Evolutionary conservation across 2,113 vertebrate genomes (phyloP), one percentile per base, ranked within the genome.

Genomic region (Numenius arquata): DNA sequence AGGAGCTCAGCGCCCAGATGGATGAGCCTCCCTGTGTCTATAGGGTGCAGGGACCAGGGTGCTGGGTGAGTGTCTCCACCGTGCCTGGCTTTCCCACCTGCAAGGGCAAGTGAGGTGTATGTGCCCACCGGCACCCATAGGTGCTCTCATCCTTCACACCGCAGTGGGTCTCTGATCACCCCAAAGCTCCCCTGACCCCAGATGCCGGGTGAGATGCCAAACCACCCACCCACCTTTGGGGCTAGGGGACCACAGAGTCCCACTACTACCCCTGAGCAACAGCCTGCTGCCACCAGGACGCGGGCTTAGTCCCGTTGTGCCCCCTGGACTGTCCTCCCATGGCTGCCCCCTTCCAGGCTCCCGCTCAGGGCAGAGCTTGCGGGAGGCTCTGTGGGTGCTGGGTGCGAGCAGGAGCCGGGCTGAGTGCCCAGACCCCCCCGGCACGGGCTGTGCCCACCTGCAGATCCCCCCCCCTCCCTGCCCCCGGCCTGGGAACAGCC

Each of bases 31-130:
- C 22, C 34, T 2, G 8, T 5, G 1, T 34, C 52, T 85, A 5
- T 1, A 5, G 50, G 55, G 16, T 6, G 48, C 78, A 77, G 47
- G n/a, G 48, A 36, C 6, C 38, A 18, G 36, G 30, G 14, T 8
- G 7, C 32, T n/a, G 74, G 47, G 7, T 4, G n/a, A 29, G 12
- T 4, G 34, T 5, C 8, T 45, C 9, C 8, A 1, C 41, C 9
- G 12, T 15, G n/a, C 43, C 38, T 2, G 0, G 5, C 23, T 61
- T 23, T 47, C 34, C 58, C 53, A 41, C 26, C 47, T 3, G 10
- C 0, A 2, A 61, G 55, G 43, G 16, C 5, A 5, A 59, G 30
- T 1, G 2, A 26, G 26, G 1, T 5, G 7, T 18, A 20, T 0
- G 0, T 4, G n/a, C 38, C 47, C 9, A 0, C 19, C 52, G 3